A percentile compares a stretch with the other conserved stretches of the same genome.
phyloP scores from a whole-genome alignment of 1,140 invertebrate genomes.

The Ips typographus region DNA sequence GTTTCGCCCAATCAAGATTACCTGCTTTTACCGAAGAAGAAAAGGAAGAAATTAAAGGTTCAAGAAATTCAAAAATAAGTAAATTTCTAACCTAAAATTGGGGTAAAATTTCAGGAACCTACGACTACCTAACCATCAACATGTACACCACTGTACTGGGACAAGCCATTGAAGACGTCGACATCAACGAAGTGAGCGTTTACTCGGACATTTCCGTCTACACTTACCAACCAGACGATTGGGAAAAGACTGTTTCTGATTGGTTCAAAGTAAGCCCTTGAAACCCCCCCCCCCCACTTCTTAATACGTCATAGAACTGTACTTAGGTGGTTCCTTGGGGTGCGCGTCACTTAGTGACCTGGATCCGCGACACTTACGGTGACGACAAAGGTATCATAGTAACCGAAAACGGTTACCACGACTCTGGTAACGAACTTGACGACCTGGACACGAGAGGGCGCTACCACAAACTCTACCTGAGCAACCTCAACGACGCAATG shows the following conservation, averaged over 20 bases:
- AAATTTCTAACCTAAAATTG: too few species aligned
- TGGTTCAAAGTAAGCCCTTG: constrained; percentile 34
- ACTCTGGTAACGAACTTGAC: constrained; percentile 37
- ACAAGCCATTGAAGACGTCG: neutral
- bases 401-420: constrained; percentile 69
- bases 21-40: constrained; percentile 45
- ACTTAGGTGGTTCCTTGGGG: constrained; percentile 59
- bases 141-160: neutral
- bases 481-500: constrained; percentile 52
- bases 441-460: constrained; percentile 33
- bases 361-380: constrained; percentile 59
- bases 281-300: too few species aligned
- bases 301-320: neutral
- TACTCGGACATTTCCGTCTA: constrained; percentile 15
- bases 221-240: constrained; percentile 33
- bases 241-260: constrained; percentile 31
- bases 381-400: constrained; percentile 61
- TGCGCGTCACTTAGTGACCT: constrained; percentile 60
- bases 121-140: constrained; percentile 5
- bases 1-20: constrained; percentile 56
- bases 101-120: neutral
- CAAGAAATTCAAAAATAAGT: too few species aligned
- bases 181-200: neutral
- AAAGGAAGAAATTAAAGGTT: neutral
- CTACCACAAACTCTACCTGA: constrained; percentile 53